Evolutionary conservation across 2,113 vertebrate genomes (phyloP).

Genomic region (Lota lota): DNA sequence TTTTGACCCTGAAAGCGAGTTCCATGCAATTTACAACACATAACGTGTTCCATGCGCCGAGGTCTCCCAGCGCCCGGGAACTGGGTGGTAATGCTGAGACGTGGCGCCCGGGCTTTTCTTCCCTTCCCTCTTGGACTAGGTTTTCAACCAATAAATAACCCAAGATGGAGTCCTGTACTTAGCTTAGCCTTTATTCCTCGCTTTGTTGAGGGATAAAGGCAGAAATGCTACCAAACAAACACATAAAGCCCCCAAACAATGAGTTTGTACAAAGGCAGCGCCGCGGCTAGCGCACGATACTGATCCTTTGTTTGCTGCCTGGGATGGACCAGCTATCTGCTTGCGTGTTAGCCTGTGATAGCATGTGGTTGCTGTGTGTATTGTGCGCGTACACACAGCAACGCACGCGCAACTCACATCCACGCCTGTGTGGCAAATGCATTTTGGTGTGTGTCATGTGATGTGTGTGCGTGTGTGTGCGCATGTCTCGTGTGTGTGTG

Average conservation of each 20-base stretch:
- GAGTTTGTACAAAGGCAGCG: constrained; percentile 50
- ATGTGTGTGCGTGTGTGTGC: not conserved
- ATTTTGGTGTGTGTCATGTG: not conserved
- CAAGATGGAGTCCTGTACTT: constrained; percentile 42
- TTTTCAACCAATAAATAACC: constrained; percentile 23
- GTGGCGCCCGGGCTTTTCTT: constrained; percentile 30
- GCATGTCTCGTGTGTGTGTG: not conserved
- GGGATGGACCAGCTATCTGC: constrained; percentile 47
- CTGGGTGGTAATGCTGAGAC: constrained; percentile 50
- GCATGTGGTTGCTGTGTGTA: not conserved
- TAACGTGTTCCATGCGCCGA: constrained; percentile 42
- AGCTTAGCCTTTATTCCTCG: constrained; percentile 39
- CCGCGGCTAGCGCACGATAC: constrained; percentile 41
- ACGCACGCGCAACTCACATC: not conserved
- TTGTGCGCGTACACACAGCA: constrained; percentile 12
- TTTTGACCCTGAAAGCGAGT: constrained; percentile 39
- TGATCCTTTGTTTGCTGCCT: constrained; percentile 59
- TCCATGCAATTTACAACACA: constrained; percentile 32
- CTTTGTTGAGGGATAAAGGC: constrained; percentile 66
- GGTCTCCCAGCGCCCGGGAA: constrained; percentile 34
- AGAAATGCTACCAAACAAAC: constrained; percentile 55
- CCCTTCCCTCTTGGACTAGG: constrained; percentile 40
- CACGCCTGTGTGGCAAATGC: not conserved
- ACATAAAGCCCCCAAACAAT: constrained; percentile 42
- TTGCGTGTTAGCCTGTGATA: too few relatives aligned